Conservation (phyloP, 2,113 vertebrate species). For the Macheiramphus alcinus region DNA sequence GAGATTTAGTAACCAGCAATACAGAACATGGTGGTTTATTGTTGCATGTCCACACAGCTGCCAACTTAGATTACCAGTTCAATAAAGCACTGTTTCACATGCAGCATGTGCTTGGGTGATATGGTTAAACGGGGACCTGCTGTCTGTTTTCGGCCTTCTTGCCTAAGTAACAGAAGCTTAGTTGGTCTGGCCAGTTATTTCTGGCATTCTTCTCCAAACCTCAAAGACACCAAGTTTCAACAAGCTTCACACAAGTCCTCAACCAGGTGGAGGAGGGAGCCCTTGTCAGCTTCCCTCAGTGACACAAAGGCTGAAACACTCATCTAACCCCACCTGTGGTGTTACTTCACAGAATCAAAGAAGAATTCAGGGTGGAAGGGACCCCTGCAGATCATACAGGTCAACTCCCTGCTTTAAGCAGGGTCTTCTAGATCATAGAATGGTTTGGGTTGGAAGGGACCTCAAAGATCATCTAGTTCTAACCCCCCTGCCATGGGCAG, state of each 20-base stretch:
- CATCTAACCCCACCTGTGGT: accelerated
- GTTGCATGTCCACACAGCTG: not conserved
- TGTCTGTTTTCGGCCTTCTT: not conserved
- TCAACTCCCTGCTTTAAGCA: not conserved
- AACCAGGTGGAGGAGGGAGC: not conserved
- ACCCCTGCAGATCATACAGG: not conserved
- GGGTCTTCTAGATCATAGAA: not conserved
- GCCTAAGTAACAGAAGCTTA: not conserved
- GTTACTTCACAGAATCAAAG: not conserved
- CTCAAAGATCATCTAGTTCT: too few relatives aligned
- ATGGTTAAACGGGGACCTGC: not conserved
- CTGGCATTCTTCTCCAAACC: not conserved
- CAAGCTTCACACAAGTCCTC: not conserved
- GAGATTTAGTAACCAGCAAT: not conserved
- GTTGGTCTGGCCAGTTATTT: not conserved
- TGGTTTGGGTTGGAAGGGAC: too few relatives aligned
- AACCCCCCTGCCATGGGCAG: too few relatives aligned
- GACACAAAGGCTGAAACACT: not conserved
- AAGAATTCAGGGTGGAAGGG: not conserved
- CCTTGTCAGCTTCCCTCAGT: not conserved
- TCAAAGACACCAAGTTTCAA: not conserved
- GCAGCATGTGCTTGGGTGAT: not conserved
- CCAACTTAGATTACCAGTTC: not conserved
- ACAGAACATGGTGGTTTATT: not conserved
- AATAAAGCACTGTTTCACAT: not conserved